Evolutionary conservation across 2,113 vertebrate genomes (phyloP).

Genomic region (Athene cunicularia): DNA sequence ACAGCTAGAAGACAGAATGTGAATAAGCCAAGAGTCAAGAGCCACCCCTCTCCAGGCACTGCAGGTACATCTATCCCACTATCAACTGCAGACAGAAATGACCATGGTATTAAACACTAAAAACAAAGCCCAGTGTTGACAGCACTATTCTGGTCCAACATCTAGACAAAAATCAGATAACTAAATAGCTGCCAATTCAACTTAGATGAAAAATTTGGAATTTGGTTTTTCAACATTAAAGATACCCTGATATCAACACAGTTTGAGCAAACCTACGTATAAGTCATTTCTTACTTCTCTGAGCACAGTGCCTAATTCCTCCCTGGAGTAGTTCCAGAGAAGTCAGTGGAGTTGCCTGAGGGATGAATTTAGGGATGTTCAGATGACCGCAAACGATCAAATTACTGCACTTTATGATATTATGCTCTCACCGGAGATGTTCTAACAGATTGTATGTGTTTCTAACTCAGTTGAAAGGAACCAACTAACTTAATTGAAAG

Average conservation of each 20-base stretch:
- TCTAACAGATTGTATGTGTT: not conserved
- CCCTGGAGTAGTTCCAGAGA: not conserved
- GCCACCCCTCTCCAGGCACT: rapidly evolving
- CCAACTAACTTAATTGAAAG: constrained; percentile 11
- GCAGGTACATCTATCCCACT: not conserved
- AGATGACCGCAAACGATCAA: not conserved
- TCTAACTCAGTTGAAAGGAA: constrained; percentile 8
- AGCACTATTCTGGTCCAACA: not conserved
- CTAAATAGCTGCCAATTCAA: not conserved
- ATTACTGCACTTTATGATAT: constrained; percentile 26
- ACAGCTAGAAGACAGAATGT: rapidly evolving
- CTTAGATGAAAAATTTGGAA: not conserved
- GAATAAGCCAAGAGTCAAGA: not conserved
- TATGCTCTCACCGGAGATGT: constrained; percentile 1
- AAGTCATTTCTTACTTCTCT: not conserved
- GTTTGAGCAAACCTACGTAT: rapidly evolving
- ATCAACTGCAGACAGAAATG: not conserved
- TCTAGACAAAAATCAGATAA: not conserved
- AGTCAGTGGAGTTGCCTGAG: not conserved
- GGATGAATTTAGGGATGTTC: not conserved
- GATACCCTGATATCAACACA: not conserved
- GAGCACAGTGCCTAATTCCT: not conserved
- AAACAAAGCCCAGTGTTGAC: not conserved
- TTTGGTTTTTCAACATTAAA: not conserved
- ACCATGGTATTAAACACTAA: not conserved